Base-by-base conservation (phyloP, 2,113 vertebrate genomes). In the Salminus brasiliensis region DNA sequence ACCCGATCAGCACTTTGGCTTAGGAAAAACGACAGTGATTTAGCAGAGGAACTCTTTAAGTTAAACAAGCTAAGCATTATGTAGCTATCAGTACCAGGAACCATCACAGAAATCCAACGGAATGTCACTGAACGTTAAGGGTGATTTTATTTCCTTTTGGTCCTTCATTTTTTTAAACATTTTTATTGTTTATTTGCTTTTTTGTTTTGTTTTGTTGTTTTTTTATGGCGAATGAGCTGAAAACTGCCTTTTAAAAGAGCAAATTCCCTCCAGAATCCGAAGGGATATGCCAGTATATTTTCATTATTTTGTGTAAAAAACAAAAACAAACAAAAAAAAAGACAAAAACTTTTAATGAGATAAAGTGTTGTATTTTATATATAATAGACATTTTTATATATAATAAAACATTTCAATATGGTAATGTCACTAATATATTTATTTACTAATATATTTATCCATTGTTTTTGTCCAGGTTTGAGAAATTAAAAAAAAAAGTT, bases 401-500 rank as follows among this genome's bases (percentile, higher is more conserved):
- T 94, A 94, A 93, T 93, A 94, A 94, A 94, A 96, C 91, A 95
- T 96, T 95, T 96, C 95, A 97, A 93, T 97, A 96, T 95, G 95
- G 94, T 93, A 93, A 94, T 93, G 95, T 95, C 95, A 93, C 90
- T 93, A 96, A 97, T 96, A 95, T 98, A 98, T 98, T 98, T 98
- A 98, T 98, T 98, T 98, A 95, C 96, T 98, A 98, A 98, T 98
- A 98, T 98, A 98, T 98, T 98, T 98, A 98, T 98, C 96, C 96
- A 95, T 85, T 88, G 89, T 92, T 49, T 84, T 69, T 93, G 92
- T 90, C 88, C 88, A 85, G 60, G 90, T 94, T 90, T 95, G 91
- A 91, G 89, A 87, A 85, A 86, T 82, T 88, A 83, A 25, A 75
- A 81, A 80, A 86, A 25, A 78, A 81, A 81, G 85, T 92, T 84